phyloP scores from a whole-genome alignment of 2,113 vertebrate species.

The Probosciger aterrimus region DNA sequence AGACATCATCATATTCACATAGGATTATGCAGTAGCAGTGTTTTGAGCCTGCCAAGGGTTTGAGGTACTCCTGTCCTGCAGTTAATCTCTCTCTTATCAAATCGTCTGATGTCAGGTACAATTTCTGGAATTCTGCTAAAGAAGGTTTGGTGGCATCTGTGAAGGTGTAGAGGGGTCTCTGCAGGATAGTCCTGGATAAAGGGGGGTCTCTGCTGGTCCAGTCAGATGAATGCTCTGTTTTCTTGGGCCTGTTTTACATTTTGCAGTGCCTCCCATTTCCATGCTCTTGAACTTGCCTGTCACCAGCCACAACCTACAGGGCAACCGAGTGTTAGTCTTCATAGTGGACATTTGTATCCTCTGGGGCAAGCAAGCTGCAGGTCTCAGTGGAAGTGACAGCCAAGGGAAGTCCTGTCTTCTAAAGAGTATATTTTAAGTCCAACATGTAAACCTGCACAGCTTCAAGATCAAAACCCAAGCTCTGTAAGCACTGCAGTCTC shows the following conservation, averaged over 20 bases:
- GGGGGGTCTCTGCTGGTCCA: background rate
- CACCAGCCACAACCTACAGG: rapidly evolving
- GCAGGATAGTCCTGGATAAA: background rate
- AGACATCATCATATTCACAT: rapidly evolving
- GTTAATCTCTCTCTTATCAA: background rate
- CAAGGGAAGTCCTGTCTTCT: background rate
- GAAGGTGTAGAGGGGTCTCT: rapidly evolving
- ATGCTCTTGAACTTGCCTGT: background rate
- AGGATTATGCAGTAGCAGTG: rapidly evolving
- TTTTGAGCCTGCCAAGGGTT: background rate
- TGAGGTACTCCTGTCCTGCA: background rate
- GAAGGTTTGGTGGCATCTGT: background rate
- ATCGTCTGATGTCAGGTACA: background rate
- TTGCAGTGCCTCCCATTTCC: rapidly evolving
- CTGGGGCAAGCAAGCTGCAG: background rate
- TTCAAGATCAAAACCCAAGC: background rate
- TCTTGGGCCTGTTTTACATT: background rate
- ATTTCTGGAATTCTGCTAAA: background rate
- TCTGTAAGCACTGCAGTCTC: background rate
- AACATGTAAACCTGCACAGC: background rate
- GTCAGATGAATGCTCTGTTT: background rate
- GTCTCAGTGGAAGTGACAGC: background rate
- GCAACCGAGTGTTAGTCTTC: background rate
- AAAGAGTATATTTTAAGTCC: background rate
- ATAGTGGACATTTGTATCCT: rapidly evolving